phyloP scores from a whole-genome alignment of 2,888 invertebrate species.

The Netelia virgata region DNA sequence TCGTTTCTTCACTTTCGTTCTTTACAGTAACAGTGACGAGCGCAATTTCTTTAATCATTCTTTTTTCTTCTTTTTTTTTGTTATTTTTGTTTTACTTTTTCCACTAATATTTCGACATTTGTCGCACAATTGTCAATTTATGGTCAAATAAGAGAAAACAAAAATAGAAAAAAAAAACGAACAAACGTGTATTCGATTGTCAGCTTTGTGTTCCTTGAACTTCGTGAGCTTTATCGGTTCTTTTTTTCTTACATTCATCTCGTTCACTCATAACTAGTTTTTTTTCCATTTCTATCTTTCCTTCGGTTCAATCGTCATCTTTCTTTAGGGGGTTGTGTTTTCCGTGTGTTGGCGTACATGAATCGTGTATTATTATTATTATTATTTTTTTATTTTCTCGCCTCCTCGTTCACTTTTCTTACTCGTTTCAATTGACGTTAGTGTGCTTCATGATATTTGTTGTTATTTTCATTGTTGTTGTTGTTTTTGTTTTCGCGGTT shows the following conservation, averaged over 20 bases:
- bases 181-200: slow-evolving; percentile 64
- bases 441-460: slow-evolving; percentile 64
- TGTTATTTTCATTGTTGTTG: slow-evolving; percentile 68
- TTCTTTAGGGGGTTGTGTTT: slow-evolving; percentile 71
- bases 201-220: slow-evolving; percentile 57
- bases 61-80: slow-evolving; percentile 18
- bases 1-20: slow-evolving; percentile 33
- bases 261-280: slow-evolving; percentile 25
- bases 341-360: slow-evolving; percentile 69
- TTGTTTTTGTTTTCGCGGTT: slow-evolving; percentile 46
- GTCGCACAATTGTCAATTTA: slow-evolving; percentile 43
- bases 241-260: slow-evolving; percentile 35
- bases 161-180: slow-evolving; percentile 46
- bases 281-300: slow-evolving; percentile 62
- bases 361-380: slow-evolving; percentile 69
- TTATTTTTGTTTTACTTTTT: slow-evolving; percentile 13
- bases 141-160: slow-evolving; percentile 3
- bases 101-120: slow-evolving; percentile 41
- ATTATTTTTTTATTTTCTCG: slow-evolving; percentile 37
- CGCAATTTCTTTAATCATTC: slow-evolving; percentile 33
- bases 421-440: slow-evolving; percentile 67
- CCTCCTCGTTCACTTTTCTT: slow-evolving; percentile 6
- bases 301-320: slow-evolving; percentile 62
- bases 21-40: slow-evolving; percentile 60
- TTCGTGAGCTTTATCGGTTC: slow-evolving; percentile 50